Conservation (phyloP, 2,888 invertebrate species). For the Spisula subtruncata region DNA sequence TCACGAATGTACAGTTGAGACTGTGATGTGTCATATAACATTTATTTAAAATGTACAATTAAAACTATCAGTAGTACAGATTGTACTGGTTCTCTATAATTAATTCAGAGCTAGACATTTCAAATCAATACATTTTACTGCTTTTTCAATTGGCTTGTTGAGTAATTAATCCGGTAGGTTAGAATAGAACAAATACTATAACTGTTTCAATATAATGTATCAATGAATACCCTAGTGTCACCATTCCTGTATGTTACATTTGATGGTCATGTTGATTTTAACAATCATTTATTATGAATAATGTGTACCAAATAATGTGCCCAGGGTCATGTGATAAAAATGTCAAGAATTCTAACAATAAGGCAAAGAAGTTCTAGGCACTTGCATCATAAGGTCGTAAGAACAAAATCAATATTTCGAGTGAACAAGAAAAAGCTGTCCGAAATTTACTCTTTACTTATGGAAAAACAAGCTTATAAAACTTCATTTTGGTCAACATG, state of each 20-base stretch:
- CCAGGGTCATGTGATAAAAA: too few relatives aligned
- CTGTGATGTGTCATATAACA: neutral
- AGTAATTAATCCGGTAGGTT: neutral
- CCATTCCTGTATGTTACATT: neutral
- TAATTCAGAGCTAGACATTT: constrained; percentile 14
- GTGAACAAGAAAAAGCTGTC: too few relatives aligned
- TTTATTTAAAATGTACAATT: neutral
- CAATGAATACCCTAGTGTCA: neutral
- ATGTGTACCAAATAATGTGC: too few relatives aligned
- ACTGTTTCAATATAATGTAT: neutral
- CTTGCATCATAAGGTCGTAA: too few relatives aligned
- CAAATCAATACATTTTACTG: neutral
- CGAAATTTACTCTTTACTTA: too few relatives aligned
- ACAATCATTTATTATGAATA: neutral
- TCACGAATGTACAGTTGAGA: neutral
- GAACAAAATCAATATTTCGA: too few relatives aligned
- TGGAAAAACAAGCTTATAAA: too few relatives aligned
- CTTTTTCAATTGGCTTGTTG: neutral
- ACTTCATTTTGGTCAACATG: too few relatives aligned
- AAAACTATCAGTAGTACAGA: neutral
- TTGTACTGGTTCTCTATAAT: neutral
- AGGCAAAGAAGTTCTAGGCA: too few relatives aligned
- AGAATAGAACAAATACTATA: neutral
- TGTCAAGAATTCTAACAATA: too few relatives aligned
- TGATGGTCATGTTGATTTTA: neutral